phyloP scores from a whole-genome alignment of 2,797 vertebrate genomes.

The Remorina albescens region DNA sequence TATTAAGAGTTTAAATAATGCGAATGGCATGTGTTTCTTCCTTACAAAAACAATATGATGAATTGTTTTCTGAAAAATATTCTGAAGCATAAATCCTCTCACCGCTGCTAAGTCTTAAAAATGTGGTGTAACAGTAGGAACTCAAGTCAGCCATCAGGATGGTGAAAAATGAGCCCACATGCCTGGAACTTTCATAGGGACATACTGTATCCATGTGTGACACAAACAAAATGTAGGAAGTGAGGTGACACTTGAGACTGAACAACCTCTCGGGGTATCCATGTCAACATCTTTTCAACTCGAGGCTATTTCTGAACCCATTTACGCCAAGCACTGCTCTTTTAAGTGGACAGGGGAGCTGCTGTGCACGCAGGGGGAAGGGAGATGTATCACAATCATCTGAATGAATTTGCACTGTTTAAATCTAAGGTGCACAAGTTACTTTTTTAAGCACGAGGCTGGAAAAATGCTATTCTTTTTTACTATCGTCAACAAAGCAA shows the following conservation, averaged over 20 bases:
- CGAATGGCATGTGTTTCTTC: no score
- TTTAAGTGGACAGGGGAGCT: slow-evolving; percentile 42
- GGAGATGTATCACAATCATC: slow-evolving; percentile 14
- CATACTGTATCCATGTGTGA: background rate
- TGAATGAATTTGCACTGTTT: background rate
- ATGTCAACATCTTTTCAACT: slow-evolving; percentile 56
- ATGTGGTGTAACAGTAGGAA: background rate
- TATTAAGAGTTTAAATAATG: no score
- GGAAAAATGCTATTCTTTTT: background rate
- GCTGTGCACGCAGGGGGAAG: slow-evolving; percentile 5
- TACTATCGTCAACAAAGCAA: no score
- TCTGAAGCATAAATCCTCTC: background rate
- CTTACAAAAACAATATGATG: background rate
- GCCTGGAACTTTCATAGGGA: background rate
- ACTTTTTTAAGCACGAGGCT: background rate
- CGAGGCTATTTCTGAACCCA: slow-evolving; percentile 66
- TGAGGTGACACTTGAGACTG: slow-evolving; percentile 65
- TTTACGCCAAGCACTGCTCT: slow-evolving; percentile 66
- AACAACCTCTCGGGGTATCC: slow-evolving; percentile 51
- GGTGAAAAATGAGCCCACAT: background rate
- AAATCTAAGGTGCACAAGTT: background rate
- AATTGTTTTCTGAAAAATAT: no score
- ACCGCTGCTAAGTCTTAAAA: background rate
- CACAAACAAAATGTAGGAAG: slow-evolving; percentile 59
- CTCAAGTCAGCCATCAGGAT: background rate